Evolutionary conservation across 1,140 invertebrate species (phyloP).

Genomic region (Calliopsis andreniformis): DNA sequence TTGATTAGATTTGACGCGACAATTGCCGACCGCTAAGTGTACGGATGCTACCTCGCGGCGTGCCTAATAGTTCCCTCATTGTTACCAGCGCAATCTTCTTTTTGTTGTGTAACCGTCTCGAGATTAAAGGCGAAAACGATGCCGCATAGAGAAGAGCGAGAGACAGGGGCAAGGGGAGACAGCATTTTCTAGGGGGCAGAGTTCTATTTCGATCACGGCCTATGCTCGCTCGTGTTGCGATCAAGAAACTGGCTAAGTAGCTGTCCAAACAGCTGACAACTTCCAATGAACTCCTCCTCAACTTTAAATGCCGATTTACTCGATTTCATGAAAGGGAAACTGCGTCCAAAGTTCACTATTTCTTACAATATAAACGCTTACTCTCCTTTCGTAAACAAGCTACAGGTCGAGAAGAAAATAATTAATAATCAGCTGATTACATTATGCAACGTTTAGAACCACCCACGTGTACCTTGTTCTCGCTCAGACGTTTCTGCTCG

Average conservation of each 20-base stretch:
- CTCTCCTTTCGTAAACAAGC: background rate
- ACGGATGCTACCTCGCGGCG: slow-evolving; percentile 60
- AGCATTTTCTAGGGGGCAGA: too few relatives aligned
- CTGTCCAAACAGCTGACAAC: too few relatives aligned
- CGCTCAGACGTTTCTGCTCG: slow-evolving; percentile 68
- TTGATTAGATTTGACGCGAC: slow-evolving; percentile 75
- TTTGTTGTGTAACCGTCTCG: slow-evolving; percentile 39
- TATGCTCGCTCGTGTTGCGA: too few relatives aligned
- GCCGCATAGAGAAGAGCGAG: background rate
- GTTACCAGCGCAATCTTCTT: slow-evolving; percentile 44
- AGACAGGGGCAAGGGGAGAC: too few relatives aligned
- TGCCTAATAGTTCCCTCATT: slow-evolving; percentile 41
- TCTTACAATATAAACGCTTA: too few relatives aligned
- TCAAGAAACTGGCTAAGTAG: too few relatives aligned
- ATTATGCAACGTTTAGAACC: slow-evolving; percentile 57
- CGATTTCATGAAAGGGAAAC: too few relatives aligned
- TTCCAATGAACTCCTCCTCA: too few relatives aligned
- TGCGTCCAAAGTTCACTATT: too few relatives aligned
- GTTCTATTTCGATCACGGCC: background rate
- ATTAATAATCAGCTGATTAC: slow-evolving; percentile 75
- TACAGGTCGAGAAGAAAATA: slow-evolving; percentile 58
- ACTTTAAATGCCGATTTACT: too few relatives aligned
- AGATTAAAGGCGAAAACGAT: background rate
- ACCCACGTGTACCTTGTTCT: slow-evolving; percentile 68
- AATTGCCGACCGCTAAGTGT: slow-evolving; percentile 68